Percentiles rank a stretch among this genome's conserved stretches.
phyloP scores from a whole-genome alignment of 2,797 vertebrate genomes.

The Pipistrellus kuhlii region DNA sequence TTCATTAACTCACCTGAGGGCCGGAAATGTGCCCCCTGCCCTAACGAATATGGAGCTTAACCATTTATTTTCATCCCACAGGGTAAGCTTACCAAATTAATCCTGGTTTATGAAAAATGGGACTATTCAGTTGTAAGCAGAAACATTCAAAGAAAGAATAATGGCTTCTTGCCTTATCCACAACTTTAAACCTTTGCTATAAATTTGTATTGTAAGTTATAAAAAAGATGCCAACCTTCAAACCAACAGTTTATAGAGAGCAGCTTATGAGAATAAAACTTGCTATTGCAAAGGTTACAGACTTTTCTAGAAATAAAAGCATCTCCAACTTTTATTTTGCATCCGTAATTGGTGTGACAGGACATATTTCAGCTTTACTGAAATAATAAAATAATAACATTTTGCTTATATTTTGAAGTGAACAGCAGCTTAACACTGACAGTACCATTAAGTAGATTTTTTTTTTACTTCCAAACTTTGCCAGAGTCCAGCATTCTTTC shows the following conservation, averaged over 20 bases:
- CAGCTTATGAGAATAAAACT: neutral
- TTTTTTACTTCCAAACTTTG: neutral
- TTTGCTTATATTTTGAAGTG: neutral
- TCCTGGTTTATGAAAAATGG: slow-evolving; percentile 26
- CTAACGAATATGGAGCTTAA: neutral
- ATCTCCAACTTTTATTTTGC: neutral
- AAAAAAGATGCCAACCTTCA: neutral
- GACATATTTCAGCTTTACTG: neutral
- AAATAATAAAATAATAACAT: neutral
- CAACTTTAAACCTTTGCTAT: neutral
- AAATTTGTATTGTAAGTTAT: neutral
- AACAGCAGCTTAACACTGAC: neutral
- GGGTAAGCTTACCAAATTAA: slow-evolving; percentile 2
- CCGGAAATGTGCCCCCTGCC: neutral
- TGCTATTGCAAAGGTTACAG: neutral
- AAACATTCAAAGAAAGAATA: slow-evolving; percentile 13
- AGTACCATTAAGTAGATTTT: neutral
- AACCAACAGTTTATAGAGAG: neutral
- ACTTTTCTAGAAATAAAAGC: slow-evolving; percentile 38
- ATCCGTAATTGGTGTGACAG: neutral
- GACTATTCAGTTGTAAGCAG: neutral
- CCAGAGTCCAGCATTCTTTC: neutral
- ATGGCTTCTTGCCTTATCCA: neutral
- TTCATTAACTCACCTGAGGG: neutral
- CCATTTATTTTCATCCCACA: neutral